phyloP scores from a whole-genome alignment of 2,113 vertebrate species.

The Stigmatopora argus region DNA sequence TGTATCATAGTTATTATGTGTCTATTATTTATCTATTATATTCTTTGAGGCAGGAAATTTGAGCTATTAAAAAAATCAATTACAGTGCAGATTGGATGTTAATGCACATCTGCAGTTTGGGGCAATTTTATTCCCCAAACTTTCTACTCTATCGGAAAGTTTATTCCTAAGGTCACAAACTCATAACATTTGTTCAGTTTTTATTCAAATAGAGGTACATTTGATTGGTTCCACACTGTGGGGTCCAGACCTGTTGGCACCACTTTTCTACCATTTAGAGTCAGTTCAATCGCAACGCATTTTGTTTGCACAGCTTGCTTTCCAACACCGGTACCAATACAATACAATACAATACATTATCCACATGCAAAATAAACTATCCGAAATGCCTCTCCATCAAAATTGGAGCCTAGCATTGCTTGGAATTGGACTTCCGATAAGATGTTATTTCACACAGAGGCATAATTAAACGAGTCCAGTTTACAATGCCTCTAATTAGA shows the following conservation, averaged over 20 bases:
- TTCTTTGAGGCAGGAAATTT: not conserved
- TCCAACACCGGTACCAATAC: constrained; percentile 48
- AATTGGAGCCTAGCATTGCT: constrained; percentile 3
- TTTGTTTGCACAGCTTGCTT: constrained; percentile 66
- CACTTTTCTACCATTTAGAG: constrained; percentile 54
- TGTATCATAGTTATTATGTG: too few relatives aligned
- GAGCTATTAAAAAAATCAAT: not conserved
- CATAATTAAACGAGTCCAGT: not conserved
- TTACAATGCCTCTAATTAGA: not conserved
- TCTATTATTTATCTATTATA: not conserved
- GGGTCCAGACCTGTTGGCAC: constrained; percentile 64
- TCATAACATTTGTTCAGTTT: constrained; percentile 58
- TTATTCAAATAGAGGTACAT: constrained; percentile 54
- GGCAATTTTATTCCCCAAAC: constrained; percentile 3
- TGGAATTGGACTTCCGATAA: constrained; percentile 5
- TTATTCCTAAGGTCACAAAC: constrained; percentile 50
- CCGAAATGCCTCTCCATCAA: constrained; percentile 31
- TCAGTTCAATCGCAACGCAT: constrained; percentile 50
- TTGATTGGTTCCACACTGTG: constrained; percentile 66
- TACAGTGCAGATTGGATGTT: not conserved
- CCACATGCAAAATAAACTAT: constrained; percentile 43
- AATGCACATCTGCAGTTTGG: not conserved
- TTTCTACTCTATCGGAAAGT: constrained; percentile 24
- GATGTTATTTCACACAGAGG: not conserved
- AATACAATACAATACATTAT: constrained; percentile 30